Evolutionary conservation across 2,888 invertebrate species (phyloP).

Genomic region (Stratiomys singularior): DNA sequence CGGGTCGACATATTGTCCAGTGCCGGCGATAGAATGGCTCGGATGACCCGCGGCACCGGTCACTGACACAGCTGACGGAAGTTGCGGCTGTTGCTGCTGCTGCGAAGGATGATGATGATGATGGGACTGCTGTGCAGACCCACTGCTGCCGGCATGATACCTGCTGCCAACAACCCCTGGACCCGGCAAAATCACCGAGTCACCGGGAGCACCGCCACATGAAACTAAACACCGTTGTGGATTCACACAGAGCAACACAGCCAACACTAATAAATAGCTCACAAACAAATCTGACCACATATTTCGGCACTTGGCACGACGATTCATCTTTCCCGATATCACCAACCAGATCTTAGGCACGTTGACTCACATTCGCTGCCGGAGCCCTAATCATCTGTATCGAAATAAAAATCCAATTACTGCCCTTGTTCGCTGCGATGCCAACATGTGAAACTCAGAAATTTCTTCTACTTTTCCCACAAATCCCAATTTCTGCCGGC

Average conservation of each 20-base stretch:
- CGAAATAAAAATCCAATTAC: neutral
- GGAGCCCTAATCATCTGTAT: conserved; percentile 4
- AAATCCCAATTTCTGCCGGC: neutral
- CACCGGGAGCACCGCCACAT: conserved; percentile 57
- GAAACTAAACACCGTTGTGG: conserved; percentile 51
- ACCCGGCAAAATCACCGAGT: conserved; percentile 54
- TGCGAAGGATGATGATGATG: conserved; percentile 21
- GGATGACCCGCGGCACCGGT: conserved; percentile 48
- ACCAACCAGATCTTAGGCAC: neutral
- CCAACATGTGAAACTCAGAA: neutral
- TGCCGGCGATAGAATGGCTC: conserved; percentile 53
- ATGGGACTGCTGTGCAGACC: conserved; percentile 53
- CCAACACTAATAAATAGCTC: conserved; percentile 54
- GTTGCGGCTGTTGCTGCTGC: no score
- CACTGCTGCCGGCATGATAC: conserved; percentile 1
- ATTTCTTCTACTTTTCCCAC: neutral
- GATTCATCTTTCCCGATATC: conserved; percentile 28
- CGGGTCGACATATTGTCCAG: conserved; percentile 56
- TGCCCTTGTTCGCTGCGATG: neutral
- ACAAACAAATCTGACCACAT: conserved; percentile 52
- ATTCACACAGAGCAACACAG: conserved; percentile 52
- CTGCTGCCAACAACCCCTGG: conserved; percentile 3
- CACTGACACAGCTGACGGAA: conserved; percentile 16
- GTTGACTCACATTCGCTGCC: neutral
- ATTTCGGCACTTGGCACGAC: conserved; percentile 46